These are phyloP conservation scores for Brachionichthys hirsutus DNA, from an alignment of 2,113 vertebrate species.

Conservation along the genomic window DNA sequence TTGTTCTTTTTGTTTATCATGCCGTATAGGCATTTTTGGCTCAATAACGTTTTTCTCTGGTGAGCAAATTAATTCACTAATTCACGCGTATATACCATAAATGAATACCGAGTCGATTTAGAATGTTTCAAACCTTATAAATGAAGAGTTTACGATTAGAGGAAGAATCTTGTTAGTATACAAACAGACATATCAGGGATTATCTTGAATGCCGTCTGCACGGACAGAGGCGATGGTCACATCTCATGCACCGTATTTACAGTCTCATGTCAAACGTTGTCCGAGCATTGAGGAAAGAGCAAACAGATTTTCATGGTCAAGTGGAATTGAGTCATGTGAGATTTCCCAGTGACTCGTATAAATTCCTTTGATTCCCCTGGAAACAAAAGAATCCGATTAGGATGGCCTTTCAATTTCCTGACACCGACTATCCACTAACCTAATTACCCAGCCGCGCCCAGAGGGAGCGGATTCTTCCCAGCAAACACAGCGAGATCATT, in stretches of 20 bases:
- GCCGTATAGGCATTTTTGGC: too few species aligned
- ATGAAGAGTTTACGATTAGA: background rate
- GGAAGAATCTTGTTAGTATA: conserved; percentile 48
- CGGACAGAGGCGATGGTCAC: conserved; percentile 47
- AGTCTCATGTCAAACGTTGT: conserved; percentile 54
- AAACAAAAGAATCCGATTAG: conserved; percentile 93
- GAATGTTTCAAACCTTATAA: conserved; percentile 9
- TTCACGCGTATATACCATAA: too few species aligned
- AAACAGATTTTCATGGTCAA: conserved; percentile 76
- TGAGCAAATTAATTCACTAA: background rate
- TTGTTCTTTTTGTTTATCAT: too few species aligned
- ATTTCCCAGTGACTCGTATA: conserved; percentile 79
- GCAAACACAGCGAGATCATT: conserved; percentile 88
- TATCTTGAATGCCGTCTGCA: conserved; percentile 49
- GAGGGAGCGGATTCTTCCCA: conserved; percentile 85
- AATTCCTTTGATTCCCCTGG: conserved; percentile 86
- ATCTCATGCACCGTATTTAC: conserved; percentile 45
- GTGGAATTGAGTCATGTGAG: conserved; percentile 72
- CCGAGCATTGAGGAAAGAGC: conserved; percentile 62
- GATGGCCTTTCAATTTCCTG: conserved; percentile 99
- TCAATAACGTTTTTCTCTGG: too few species aligned
- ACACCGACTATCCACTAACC: conserved; percentile 98
- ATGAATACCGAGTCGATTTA: too few species aligned
- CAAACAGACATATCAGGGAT: conserved; percentile 58
- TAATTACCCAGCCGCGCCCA: conserved; percentile 93